Percentiles rank a stretch among this genome's conserved stretches.
These are phyloP conservation scores for Nebria brevicollis DNA, from an alignment of 2,888 invertebrate species.

Conservation along the genomic window DNA sequence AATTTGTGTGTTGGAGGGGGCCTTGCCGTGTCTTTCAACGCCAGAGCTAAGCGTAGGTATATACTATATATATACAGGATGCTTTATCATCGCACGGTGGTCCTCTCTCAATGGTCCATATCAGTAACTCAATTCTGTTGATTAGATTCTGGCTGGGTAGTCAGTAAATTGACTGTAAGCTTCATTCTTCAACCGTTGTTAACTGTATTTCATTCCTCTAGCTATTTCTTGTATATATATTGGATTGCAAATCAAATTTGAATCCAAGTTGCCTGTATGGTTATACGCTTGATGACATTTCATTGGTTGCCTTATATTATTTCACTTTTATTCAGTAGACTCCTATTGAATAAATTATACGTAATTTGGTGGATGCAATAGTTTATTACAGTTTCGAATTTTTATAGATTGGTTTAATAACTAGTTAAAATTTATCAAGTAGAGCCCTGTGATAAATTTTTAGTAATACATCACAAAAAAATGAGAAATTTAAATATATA, in stretches of 20 bases:
- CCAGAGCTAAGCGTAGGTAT: not conserved
- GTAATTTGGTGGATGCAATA: not conserved
- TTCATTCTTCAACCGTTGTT: constrained; percentile 60
- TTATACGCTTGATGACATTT: not conserved
- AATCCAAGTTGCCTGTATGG: not conserved
- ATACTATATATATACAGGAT: not conserved
- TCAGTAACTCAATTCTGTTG: constrained; percentile 63
- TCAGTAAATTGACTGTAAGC: constrained; percentile 63
- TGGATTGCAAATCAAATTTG: constrained; percentile 58
- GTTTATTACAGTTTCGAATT: too few species aligned
- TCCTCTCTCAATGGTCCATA: constrained; percentile 52
- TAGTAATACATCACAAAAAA: too few species aligned
- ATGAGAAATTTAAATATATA: too few species aligned
- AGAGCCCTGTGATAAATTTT: too few species aligned
- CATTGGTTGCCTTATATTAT: not conserved
- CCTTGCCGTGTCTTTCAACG: constrained; percentile 1
- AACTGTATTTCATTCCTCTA: constrained; percentile 60
- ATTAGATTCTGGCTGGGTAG: constrained; percentile 64
- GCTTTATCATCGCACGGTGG: not conserved
- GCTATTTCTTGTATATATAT: constrained; percentile 47
- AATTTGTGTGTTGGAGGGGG: constrained; percentile 14
- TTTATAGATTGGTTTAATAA: too few species aligned
- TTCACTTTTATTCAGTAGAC: not conserved
- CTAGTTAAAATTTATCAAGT: too few species aligned
- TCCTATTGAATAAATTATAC: not conserved